Conservation (phyloP, 2,888 invertebrate species). For the Branchellion lobata region DNA sequence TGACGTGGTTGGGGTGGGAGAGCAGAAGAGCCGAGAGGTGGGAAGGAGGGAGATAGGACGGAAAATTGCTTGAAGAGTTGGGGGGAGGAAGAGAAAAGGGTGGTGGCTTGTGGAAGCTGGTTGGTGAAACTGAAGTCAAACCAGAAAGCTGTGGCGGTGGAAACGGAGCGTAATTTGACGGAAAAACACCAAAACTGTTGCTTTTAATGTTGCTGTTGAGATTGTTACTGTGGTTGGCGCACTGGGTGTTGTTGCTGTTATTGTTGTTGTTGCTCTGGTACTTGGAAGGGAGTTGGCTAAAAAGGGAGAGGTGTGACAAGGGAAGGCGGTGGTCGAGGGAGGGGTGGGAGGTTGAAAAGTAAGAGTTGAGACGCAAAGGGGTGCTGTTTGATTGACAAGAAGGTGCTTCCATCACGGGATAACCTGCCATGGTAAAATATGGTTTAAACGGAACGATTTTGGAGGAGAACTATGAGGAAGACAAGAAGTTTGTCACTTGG, state of each 20-base stretch:
- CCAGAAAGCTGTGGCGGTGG: background rate
- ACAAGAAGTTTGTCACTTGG: background rate
- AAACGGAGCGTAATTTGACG: slow-evolving; percentile 4
- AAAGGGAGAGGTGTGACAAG: background rate
- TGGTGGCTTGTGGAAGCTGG: background rate
- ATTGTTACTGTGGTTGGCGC: background rate
- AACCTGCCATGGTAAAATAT: too few species aligned
- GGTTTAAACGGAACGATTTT: too few species aligned
- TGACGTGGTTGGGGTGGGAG: slow-evolving; percentile 20
- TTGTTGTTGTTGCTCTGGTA: background rate
- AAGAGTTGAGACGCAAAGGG: background rate
- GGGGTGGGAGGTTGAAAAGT: background rate
- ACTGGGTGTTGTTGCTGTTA: background rate
- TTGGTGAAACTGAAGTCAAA: background rate
- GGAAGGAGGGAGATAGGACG: slow-evolving; percentile 16
- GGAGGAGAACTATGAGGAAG: too few species aligned
- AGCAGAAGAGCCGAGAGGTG: background rate
- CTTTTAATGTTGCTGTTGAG: background rate
- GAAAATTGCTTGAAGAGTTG: background rate
- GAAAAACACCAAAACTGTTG: background rate
- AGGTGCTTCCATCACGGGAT: slow-evolving; percentile 22
- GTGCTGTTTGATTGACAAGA: background rate
- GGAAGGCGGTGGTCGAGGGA: slow-evolving; percentile 3
- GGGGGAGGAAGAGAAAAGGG: background rate
- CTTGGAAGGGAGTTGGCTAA: slow-evolving; percentile 4